A percentile compares a stretch with the other conserved stretches of the same genome.
phyloP scores from a whole-genome alignment of 1,140 invertebrate genomes.

The Dryas iulia region DNA sequence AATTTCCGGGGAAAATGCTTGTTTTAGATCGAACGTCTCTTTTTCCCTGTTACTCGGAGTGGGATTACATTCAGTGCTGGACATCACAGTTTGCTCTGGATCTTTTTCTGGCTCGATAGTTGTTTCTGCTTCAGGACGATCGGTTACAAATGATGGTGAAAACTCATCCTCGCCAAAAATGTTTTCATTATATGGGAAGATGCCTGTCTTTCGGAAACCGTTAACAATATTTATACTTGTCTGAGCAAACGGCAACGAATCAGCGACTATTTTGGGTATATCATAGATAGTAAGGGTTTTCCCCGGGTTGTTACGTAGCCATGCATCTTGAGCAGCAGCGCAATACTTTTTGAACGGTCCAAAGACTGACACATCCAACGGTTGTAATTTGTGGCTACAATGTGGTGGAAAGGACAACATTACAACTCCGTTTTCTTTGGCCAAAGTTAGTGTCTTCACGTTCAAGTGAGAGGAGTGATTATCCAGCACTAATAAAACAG shows the following conservation, averaged over 20 bases:
- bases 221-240: conserved; percentile 40
- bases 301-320: conserved; percentile 37
- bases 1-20: background rate
- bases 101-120: conserved; percentile 22
- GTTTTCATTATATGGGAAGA: conserved; percentile 45
- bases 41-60: conserved; percentile 40
- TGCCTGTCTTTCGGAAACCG: conserved; percentile 40
- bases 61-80: conserved; percentile 31
- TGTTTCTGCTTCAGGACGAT: conserved; percentile 33
- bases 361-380: conserved; percentile 30
- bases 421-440: conserved; percentile 25
- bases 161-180: conserved; percentile 44
- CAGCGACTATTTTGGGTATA: conserved; percentile 29
- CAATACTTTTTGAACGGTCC: conserved; percentile 31
- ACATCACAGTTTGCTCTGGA: conserved; percentile 23
- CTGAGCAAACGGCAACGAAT: conserved; percentile 33
- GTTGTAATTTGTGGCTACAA: conserved; percentile 33
- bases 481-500: conserved; percentile 48
- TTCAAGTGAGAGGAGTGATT: conserved; percentile 55
- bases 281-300: conserved; percentile 37
- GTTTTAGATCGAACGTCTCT: conserved; percentile 6
- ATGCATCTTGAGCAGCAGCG: conserved; percentile 25
- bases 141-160: conserved; percentile 43
- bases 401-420: conserved; percentile 31
- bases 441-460: conserved; percentile 28